Evolutionary conservation across 1,140 invertebrate genomes (phyloP).

Genomic region (Plectrocnemia conspersa): DNA sequence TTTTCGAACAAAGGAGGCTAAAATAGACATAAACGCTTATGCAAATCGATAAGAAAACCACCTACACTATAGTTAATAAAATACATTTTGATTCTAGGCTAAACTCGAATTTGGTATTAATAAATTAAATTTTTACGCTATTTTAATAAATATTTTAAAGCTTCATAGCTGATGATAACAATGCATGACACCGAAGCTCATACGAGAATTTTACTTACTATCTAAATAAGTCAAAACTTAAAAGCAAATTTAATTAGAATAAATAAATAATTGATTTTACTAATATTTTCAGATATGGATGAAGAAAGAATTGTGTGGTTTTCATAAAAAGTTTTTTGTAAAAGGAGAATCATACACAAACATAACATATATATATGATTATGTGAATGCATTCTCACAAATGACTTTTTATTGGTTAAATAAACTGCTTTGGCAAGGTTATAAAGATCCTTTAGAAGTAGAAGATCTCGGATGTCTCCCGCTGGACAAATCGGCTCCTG

Average conservation of each 20-base stretch:
- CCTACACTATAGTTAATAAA: too few species aligned
- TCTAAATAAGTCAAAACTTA: background rate
- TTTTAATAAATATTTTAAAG: background rate
- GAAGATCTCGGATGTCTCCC: conserved; percentile 68
- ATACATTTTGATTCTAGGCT: too few species aligned
- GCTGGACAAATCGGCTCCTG: conserved; percentile 54
- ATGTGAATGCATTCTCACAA: conserved; percentile 65
- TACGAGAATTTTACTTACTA: background rate
- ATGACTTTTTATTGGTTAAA: conserved; percentile 76
- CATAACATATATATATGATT: too few species aligned
- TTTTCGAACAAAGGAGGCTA: too few species aligned
- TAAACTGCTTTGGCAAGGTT: conserved; percentile 61
- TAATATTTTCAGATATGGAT: background rate
- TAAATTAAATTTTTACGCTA: too few species aligned
- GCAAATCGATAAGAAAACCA: too few species aligned
- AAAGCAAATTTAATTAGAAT: too few species aligned
- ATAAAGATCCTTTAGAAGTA: conserved; percentile 59
- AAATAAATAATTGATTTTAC: background rate
- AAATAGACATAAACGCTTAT: too few species aligned
- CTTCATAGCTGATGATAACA: too few species aligned
- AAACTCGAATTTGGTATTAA: too few species aligned
- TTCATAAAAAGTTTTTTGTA: background rate
- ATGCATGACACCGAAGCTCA: too few species aligned
- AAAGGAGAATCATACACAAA: conserved; percentile 39
- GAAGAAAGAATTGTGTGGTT: conserved; percentile 1